Conservation (phyloP, 2,888 invertebrate species). For the Drosophila differens region DNA sequence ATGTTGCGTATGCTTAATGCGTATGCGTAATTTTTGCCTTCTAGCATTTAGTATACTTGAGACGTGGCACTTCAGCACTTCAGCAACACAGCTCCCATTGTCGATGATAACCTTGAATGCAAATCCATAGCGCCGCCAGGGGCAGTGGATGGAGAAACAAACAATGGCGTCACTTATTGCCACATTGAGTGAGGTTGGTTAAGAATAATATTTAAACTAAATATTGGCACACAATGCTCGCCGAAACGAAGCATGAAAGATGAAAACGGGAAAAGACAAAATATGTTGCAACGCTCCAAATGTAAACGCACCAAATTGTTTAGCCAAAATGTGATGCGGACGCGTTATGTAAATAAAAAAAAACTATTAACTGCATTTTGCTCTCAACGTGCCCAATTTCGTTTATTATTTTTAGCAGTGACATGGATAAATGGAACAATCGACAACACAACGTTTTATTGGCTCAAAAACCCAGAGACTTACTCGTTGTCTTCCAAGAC, state of each 20-base stretch:
- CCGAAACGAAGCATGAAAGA: conserved; percentile 26
- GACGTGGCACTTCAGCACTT: conserved; percentile 38
- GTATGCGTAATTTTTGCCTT: conserved; percentile 59
- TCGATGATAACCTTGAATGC: conserved; percentile 65
- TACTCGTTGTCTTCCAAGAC: conserved; percentile 13
- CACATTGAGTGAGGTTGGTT: conserved; percentile 74
- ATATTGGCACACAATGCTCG: conserved; percentile 69
- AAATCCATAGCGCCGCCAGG: conserved; percentile 40
- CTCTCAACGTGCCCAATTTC: conserved; percentile 31
- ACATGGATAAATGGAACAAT: conserved; percentile 58
- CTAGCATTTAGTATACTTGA: conserved; percentile 55
- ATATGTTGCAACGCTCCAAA: conserved; percentile 58
- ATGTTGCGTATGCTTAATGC: conserved; percentile 58
- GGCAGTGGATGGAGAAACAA: conserved; percentile 23
- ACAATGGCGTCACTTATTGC: conserved; percentile 60
- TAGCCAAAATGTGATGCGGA: conserved; percentile 48
- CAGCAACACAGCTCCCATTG: conserved; percentile 15
- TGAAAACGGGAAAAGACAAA: conserved; percentile 18
- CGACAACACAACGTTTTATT: conserved; percentile 40
- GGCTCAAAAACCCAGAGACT: conserved; percentile 30
- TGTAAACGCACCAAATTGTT: conserved; percentile 55
- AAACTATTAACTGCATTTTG: conserved; percentile 63
- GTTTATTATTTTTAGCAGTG: conserved; percentile 72
- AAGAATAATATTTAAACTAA: conserved; percentile 80
- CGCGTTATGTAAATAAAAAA: conserved; percentile 49